Evolutionary conservation across 92 coral and sea anemone species (phyloP).

Genomic region (Siderastrea siderea): DNA sequence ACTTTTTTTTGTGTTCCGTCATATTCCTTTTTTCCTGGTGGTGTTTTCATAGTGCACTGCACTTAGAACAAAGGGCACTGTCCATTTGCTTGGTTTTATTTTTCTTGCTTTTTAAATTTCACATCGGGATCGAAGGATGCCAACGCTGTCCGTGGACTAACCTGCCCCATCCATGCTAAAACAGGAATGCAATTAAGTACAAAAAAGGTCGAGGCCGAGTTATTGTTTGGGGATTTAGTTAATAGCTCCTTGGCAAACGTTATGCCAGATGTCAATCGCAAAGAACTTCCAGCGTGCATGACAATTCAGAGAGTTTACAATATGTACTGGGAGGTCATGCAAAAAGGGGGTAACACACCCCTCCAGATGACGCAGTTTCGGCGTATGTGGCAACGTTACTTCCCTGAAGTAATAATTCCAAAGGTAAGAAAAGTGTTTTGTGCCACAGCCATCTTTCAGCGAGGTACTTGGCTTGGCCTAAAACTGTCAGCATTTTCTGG

Average conservation of each 20-base stretch:
- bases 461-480: too few relatives aligned
- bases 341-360: constrained; percentile 4
- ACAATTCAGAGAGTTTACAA: constrained; percentile 1
- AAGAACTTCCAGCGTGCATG: constrained; percentile 46
- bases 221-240: constrained; percentile 29
- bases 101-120: background rate
- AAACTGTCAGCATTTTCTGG: too few relatives aligned
- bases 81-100: background rate
- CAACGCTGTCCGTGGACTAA: background rate
- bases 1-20: background rate
- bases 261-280: constrained; percentile 20
- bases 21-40: background rate
- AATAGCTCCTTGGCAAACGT: constrained; percentile 28
- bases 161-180: constrained; percentile 10
- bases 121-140: background rate
- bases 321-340: constrained; percentile 19
- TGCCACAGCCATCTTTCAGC: too few relatives aligned
- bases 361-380: constrained; percentile 33
- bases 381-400: constrained; percentile 12
- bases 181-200: background rate
- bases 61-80: background rate
- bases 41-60: background rate
- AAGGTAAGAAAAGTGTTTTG: constrained; percentile 3
- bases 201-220: constrained; percentile 26
- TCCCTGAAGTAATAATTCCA: constrained; percentile 30